Base-by-base conservation (phyloP, 2,797 vertebrate genomes). In the Helarctos malayanus region DNA sequence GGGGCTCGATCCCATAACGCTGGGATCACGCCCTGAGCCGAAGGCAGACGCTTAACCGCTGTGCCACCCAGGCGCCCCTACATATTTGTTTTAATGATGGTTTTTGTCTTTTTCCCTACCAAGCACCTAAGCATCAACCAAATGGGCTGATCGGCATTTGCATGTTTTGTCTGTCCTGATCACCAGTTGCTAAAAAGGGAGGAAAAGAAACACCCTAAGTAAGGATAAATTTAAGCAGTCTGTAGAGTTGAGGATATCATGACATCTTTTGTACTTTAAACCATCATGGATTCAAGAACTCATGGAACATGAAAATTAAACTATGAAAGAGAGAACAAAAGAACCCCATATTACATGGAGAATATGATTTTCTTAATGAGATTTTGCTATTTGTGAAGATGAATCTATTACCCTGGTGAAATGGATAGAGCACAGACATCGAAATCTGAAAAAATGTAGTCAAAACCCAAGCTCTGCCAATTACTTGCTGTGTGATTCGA, bases 41-140 rank as follows among this genome's bases (percentile, higher is more conserved):
- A 5, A 41, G 41, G 41, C 41, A 41, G 41, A 41, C 41, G 41
- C 41, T 41, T 41, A 41, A 41, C 41, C 5, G 6, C 41, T 41
- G 41, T 6, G 41, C 41, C 41, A 41, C 41, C 41, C 41, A 41
- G 41, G 41, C 41, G 5, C 41, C 41, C 41, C 41, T 61, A 61
- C 52, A 59, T 78, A 79, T 76, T 84, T 59, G 12, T n/a, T 69
- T 86, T 79, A 71, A 32, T 18, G 71, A 57, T 45, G 93, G 2
- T 38, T 94, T 97, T 84, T 96, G 29, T 95, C 27, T 94, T 79
- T 13, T 95, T 95, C 27, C 29, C n/a, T 57, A 25, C n/a, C 54
- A 92, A 52, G 13, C 1, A 71, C 45, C 54, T 93, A 82, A 94
- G 32, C 23, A 47, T 35, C 29, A 94, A 38, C 3, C 73, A 91